Evolutionary conservation across 2,113 vertebrate species (phyloP).

Genomic region (Neotoma lepida): DNA sequence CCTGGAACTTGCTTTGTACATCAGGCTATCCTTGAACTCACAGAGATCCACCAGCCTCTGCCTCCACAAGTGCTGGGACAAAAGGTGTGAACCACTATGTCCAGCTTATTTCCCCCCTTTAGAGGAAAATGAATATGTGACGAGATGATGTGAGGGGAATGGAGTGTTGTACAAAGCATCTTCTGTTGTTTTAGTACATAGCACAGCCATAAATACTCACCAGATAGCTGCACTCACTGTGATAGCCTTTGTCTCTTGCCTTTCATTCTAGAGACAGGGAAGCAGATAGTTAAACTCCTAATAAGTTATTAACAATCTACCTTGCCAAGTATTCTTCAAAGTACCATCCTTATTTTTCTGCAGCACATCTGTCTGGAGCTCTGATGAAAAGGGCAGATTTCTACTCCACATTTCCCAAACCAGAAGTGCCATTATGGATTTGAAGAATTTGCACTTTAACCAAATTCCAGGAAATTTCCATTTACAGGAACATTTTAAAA

Average conservation of each 20-base stretch:
- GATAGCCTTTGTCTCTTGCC: background rate
- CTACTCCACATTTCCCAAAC: background rate
- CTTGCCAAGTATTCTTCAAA: background rate
- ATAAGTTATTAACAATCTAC: background rate
- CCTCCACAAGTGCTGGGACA: background rate
- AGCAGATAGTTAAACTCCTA: background rate
- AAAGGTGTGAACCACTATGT: background rate
- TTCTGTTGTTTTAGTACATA: background rate
- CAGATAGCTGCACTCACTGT: background rate
- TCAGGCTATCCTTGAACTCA: background rate
- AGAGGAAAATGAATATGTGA: background rate
- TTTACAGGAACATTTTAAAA: conserved; percentile 15
- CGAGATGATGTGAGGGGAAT: background rate
- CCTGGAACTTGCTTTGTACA: background rate
- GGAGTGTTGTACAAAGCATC: background rate
- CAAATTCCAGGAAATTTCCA: conserved; percentile 24
- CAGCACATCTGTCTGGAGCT: background rate
- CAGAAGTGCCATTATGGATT: background rate
- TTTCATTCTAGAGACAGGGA: background rate
- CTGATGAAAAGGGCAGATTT: conserved; percentile 12
- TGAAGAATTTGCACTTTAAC: conserved; percentile 4
- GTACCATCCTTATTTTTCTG: background rate
- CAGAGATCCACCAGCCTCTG: background rate
- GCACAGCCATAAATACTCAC: background rate
- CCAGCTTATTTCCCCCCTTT: background rate